Conservation (phyloP, 2,888 invertebrate genomes). For the Lepidochrysops patricia region DNA sequence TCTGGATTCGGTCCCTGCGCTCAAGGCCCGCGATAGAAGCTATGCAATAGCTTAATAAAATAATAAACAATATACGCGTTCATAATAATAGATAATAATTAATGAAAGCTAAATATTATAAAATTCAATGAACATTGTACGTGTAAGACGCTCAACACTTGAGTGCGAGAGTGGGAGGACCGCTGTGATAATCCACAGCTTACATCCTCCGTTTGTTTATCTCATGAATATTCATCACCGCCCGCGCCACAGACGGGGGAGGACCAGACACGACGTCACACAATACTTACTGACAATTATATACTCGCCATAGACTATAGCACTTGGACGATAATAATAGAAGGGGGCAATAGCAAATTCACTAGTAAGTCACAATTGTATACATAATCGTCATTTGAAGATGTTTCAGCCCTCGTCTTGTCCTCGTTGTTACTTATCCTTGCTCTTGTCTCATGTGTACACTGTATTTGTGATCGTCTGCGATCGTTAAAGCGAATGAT, state of each 20-base stretch:
- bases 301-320: neutral
- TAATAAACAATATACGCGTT: no score
- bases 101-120: neutral
- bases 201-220: neutral
- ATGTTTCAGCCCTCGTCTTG: no score
- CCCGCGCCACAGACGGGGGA: neutral
- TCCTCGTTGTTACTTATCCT: neutral
- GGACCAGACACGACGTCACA: neutral
- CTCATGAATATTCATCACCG: neutral
- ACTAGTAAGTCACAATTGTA: no score
- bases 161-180: neutral
- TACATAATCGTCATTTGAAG: no score
- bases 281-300: neutral
- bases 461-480: neutral
- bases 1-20: no score
- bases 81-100: no score
- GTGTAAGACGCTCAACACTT: neutral
- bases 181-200: neutral
- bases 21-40: no score
- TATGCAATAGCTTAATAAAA: no score
- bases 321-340: no score
- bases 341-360: no score
- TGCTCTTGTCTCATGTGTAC: neutral
- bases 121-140: neutral
- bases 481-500: neutral